Evolutionary conservation across 2,888 invertebrate genomes (phyloP).

Genomic region (Apodemia duryi): DNA sequence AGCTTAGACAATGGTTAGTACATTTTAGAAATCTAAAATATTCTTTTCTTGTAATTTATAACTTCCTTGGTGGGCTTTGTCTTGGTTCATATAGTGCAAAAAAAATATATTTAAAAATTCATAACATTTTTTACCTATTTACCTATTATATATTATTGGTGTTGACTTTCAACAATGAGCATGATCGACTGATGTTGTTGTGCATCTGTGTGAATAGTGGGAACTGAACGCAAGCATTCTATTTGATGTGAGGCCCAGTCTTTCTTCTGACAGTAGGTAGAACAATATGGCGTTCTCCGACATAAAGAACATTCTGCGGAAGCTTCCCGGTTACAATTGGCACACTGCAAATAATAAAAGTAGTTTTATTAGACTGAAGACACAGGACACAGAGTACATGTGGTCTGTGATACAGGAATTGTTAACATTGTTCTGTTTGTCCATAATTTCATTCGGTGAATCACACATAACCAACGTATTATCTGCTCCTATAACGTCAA

Average conservation of each 20-base stretch:
- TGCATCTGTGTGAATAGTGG: slow-evolving; percentile 65
- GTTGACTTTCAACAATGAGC: slow-evolving; percentile 90
- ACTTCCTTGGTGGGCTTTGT: not conserved
- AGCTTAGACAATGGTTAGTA: not conserved
- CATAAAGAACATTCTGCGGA: slow-evolving; percentile 93
- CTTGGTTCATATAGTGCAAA: not conserved
- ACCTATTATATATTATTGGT: slow-evolving; percentile 61
- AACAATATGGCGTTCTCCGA: slow-evolving; percentile 92
- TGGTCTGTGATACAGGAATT: no score
- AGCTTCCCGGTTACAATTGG: slow-evolving; percentile 93
- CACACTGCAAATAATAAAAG: slow-evolving; percentile 81
- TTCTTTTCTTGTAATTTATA: not conserved
- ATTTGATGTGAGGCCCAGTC: slow-evolving; percentile 93
- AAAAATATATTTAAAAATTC: not conserved
- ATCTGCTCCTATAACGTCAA: no score
- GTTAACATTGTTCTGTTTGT: no score
- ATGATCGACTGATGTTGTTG: slow-evolving; percentile 86
- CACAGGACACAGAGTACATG: no score
- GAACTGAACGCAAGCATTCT: slow-evolving; percentile 87
- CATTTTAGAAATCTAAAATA: not conserved
- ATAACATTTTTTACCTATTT: slow-evolving; percentile 30
- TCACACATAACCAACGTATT: no score
- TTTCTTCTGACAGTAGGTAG: slow-evolving; percentile 93
- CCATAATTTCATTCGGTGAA: no score
- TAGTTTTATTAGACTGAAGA: no score